These are phyloP conservation scores for Planococcus citri DNA, from an alignment of 1,140 invertebrate genomes.

Conservation along the genomic window DNA sequence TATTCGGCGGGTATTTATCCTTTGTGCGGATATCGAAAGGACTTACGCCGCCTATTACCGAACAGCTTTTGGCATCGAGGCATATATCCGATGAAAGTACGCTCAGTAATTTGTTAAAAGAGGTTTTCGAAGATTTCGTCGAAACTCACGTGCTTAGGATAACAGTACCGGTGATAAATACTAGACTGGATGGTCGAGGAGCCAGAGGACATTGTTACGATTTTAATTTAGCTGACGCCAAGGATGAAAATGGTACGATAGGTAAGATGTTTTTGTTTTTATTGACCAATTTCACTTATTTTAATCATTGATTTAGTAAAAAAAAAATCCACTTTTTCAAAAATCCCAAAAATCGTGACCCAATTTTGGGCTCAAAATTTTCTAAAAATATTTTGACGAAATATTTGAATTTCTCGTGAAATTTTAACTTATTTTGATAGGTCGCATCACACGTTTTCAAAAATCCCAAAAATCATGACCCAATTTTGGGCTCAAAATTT, in stretches of 20 bases:
- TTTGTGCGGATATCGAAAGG: conserved; percentile 5
- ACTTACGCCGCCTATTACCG: conserved; percentile 22
- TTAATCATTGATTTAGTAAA: no score
- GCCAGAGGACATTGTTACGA: conserved; percentile 16
- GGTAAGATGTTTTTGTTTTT: background rate
- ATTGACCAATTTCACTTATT: no score
- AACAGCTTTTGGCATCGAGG: conserved; percentile 11
- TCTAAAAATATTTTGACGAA: no score
- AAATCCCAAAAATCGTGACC: no score
- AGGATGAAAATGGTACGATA: background rate
- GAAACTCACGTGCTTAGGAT: conserved; percentile 14
- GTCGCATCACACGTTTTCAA: no score
- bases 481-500: no score
- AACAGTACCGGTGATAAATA: conserved; percentile 17
- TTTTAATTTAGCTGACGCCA: background rate
- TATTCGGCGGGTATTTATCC: conserved; percentile 22
- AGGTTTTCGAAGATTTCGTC: conserved; percentile 17
- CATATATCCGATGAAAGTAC: conserved; percentile 14
- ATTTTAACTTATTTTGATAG: no score
- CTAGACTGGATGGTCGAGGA: background rate
- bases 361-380: no score
- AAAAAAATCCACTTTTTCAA: no score
- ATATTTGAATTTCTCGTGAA: no score
- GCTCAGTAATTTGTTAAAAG: conserved; percentile 14
- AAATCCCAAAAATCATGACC: no score